Conservation (phyloP, 2,797 vertebrate species). For the Paratrypauchen microcephalus region DNA sequence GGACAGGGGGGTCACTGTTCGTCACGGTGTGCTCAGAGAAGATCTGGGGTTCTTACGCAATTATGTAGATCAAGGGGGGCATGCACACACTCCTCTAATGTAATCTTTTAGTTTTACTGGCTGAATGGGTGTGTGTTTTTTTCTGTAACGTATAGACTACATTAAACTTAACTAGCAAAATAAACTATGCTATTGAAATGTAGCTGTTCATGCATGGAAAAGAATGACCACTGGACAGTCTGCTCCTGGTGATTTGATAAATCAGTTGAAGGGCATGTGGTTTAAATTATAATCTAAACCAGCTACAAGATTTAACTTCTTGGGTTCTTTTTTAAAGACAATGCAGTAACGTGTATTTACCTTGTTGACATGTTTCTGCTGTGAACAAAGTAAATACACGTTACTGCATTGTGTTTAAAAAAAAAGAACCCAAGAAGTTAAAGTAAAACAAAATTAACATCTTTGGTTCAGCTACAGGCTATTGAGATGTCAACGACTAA, state of each 20-base stretch:
- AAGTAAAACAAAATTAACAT: too few relatives aligned
- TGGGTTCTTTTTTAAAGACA: too few relatives aligned
- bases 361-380: too few relatives aligned
- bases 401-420: too few relatives aligned
- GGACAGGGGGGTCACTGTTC: conserved; percentile 25
- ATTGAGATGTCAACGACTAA: not conserved
- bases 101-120: not conserved
- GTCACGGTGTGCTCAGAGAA: conserved; percentile 34
- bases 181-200: not conserved
- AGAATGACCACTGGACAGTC: not conserved
- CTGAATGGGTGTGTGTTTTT: conserved; percentile 25
- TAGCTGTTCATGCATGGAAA: not conserved
- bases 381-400: too few relatives aligned
- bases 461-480: not conserved
- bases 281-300: not conserved
- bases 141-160: conserved; percentile 25
- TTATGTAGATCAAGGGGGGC: conserved; percentile 7
- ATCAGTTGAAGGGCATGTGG: not conserved
- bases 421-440: too few relatives aligned
- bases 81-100: conserved; percentile 16
- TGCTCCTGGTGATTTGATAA: not conserved
- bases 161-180: not conserved
- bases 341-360: too few relatives aligned
- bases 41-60: conserved; percentile 21
- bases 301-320: not conserved